Conservation (phyloP, 2,113 vertebrate genomes). For the Callipepla squamata region DNA sequence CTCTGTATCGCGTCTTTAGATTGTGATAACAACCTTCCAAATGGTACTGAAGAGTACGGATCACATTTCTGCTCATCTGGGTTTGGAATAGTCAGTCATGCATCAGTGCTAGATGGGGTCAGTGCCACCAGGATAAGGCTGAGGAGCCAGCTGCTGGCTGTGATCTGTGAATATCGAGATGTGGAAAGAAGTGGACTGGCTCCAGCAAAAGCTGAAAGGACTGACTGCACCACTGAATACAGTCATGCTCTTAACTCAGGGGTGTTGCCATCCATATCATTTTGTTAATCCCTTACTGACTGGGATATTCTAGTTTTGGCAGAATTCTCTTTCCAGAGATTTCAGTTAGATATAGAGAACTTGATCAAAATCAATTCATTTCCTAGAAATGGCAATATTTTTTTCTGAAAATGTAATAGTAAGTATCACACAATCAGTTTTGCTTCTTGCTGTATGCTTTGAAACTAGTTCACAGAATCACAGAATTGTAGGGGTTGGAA, state of each 20-base stretch:
- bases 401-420: background rate
- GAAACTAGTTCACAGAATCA: background rate
- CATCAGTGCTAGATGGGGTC: background rate
- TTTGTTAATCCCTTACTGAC: background rate
- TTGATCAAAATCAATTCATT: background rate
- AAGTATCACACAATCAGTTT: background rate
- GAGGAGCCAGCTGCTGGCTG: background rate
- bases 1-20: background rate
- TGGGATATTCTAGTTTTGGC: background rate
- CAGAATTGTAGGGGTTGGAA: too few species aligned
- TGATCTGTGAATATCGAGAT: background rate
- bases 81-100: background rate
- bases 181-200: background rate
- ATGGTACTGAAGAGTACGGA: background rate
- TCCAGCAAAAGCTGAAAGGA: background rate
- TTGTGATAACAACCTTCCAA: background rate
- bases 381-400: background rate
- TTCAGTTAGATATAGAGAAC: background rate
- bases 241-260: background rate
- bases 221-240: background rate
- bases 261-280: background rate
- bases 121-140: background rate
- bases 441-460: background rate
- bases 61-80: background rate
- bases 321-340: background rate